These are phyloP conservation scores for Clarias magur DNA, from an alignment of 2,113 vertebrate genomes.

Conservation along the genomic window DNA sequence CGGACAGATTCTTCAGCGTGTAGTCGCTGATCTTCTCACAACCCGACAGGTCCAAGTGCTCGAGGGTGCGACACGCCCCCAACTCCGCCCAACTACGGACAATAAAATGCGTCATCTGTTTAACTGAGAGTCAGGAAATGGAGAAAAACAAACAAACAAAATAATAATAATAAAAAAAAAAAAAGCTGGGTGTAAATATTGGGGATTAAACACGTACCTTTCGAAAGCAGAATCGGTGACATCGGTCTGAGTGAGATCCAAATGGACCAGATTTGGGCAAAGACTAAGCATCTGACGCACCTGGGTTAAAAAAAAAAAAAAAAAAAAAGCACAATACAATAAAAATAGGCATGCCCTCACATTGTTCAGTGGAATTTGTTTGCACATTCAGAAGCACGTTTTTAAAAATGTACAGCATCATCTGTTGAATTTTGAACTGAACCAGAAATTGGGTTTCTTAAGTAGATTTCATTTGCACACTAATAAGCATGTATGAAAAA, in stretches of 20 bases:
- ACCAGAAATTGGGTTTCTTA: too few relatives aligned
- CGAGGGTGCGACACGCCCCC: conserved; percentile 81
- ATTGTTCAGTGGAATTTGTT: too few relatives aligned
- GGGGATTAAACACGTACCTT: conserved; percentile 57
- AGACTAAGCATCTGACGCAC: conserved; percentile 91
- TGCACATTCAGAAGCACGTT: too few relatives aligned
- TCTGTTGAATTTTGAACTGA: too few relatives aligned
- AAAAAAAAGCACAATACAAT: neutral
- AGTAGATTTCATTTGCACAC: too few relatives aligned
- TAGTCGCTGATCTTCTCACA: conserved; percentile 92
- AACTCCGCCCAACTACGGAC: conserved; percentile 81
- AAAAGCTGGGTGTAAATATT: neutral
- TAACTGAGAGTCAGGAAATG: neutral
- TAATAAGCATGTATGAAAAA: too few relatives aligned
- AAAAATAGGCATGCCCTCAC: neutral
- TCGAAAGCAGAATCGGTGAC: conserved; percentile 80
- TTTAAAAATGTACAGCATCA: too few relatives aligned
- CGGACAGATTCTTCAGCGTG: conserved; percentile 84
- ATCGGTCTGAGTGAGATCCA: conserved; percentile 94
- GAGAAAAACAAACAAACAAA: neutral
- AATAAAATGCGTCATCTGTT: neutral
- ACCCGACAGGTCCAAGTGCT: conserved; percentile 91
- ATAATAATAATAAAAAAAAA: neutral
- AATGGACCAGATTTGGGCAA: conserved; percentile 88
- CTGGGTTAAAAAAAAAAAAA: conserved; percentile 62